phyloP scores from a whole-genome alignment of 2,797 vertebrate genomes.

The Enteromius paludinosus region DNA sequence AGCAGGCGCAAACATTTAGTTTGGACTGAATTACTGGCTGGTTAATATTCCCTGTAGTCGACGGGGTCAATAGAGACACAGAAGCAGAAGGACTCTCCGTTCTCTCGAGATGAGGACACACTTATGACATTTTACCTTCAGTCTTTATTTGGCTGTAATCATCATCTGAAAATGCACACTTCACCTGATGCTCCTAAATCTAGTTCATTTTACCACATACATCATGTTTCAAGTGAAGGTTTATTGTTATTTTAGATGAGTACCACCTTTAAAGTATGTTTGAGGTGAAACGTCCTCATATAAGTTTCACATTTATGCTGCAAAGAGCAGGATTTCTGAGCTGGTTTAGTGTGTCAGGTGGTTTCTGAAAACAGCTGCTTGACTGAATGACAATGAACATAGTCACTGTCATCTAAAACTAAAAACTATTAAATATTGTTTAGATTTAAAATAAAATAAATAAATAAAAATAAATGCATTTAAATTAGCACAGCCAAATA shows the following conservation, averaged over 20 bases:
- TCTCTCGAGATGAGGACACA: neutral
- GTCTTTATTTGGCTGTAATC: neutral
- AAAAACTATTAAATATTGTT: neutral
- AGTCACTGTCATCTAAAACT: neutral
- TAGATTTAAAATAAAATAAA: neutral
- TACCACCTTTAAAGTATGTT: neutral
- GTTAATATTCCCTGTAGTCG: constrained; percentile 68
- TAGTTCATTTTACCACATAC: too few relatives aligned
- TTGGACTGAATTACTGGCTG: constrained; percentile 78
- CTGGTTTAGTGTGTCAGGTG: neutral
- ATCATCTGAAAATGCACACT: too few relatives aligned
- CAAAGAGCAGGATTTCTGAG: neutral
- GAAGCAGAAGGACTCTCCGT: neutral
- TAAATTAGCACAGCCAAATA: neutral
- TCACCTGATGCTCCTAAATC: neutral
- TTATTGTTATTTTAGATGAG: neutral
- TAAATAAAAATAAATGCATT: neutral
- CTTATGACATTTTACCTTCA: neutral
- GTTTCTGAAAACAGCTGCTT: neutral
- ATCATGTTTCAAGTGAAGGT: neutral
- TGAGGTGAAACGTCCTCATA: neutral
- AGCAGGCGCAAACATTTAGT: constrained; percentile 83
- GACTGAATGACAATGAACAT: neutral
- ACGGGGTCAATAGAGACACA: constrained; percentile 69
- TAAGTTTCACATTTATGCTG: neutral